phyloP scores from a whole-genome alignment of 2,113 vertebrate genomes.

The Mellivora capensis region DNA sequence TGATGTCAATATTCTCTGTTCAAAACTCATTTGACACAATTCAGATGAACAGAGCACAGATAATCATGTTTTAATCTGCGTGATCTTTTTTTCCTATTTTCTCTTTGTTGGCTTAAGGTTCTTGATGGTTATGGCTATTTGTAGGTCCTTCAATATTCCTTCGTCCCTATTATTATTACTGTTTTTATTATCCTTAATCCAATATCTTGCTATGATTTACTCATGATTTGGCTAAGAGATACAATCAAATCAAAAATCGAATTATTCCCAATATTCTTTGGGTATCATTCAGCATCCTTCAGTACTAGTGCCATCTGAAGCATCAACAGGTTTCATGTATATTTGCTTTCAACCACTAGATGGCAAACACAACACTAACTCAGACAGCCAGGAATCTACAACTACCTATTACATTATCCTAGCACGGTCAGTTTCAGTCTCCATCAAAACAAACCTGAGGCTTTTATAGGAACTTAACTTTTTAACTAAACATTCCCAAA shows the following conservation, averaged over 20 bases:
- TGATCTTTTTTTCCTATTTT: neutral
- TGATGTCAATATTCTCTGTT: neutral
- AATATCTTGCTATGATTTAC: neutral
- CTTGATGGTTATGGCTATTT: neutral
- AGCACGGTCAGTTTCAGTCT: neutral
- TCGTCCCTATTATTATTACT: neutral
- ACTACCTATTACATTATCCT: neutral
- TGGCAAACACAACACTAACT: neutral
- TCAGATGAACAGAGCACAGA: neutral
- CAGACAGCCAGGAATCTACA: neutral
- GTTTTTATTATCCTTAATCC: neutral
- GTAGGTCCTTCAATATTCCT: neutral
- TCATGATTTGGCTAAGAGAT: neutral
- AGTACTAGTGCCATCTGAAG: neutral
- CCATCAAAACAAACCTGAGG: neutral
- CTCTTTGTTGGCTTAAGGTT: neutral
- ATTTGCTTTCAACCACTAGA: slow-evolving; percentile 4
- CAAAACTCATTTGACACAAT: neutral
- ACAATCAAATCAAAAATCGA: slow-evolving; percentile 1
- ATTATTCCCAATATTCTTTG: neutral
- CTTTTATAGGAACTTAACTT: neutral
- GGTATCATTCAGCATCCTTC: neutral
- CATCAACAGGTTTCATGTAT: neutral
- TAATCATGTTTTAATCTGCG: neutral
- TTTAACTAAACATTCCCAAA: neutral